phyloP scores from a whole-genome alignment of 2,113 vertebrate genomes.

The Elgaria multicarinata region DNA sequence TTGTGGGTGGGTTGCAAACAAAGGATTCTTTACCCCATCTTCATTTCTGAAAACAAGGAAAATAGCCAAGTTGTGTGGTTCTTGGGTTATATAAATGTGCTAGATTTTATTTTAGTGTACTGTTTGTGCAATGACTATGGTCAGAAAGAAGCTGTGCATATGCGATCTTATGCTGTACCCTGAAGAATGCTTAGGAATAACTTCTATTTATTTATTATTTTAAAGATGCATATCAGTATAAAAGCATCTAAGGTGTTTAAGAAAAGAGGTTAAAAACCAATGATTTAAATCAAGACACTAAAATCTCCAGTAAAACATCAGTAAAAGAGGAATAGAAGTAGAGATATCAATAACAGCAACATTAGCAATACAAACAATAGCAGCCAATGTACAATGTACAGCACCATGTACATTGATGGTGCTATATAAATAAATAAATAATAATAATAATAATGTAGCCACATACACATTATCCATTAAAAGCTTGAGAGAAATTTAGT shows the following conservation, averaged over 20 bases:
- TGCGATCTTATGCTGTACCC: no score
- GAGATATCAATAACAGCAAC: neutral
- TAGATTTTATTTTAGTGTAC: neutral
- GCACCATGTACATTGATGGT: no score
- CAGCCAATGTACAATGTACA: no score
- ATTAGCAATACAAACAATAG: neutral
- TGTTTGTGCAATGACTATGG: neutral
- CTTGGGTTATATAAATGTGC: neutral
- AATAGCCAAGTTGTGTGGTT: neutral
- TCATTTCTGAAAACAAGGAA: neutral
- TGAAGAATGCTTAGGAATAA: neutral
- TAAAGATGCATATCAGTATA: neutral
- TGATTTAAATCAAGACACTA: neutral
- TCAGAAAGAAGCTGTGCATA: neutral
- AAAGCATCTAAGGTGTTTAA: neutral
- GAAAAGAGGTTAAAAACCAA: neutral
- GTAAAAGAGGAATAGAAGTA: slow-evolving; percentile 3
- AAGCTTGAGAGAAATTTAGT: neutral
- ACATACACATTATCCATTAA: neutral
- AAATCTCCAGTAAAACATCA: neutral
- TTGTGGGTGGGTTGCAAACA: neutral
- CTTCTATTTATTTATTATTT: neutral
- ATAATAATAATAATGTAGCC: no score
- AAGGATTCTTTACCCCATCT: neutral
- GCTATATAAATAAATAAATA: no score